Percentiles rank a stretch among this genome's conserved stretches.
phyloP scores from a whole-genome alignment of 2,888 invertebrate species.

The Parapristionchus giblindavisi region DNA sequence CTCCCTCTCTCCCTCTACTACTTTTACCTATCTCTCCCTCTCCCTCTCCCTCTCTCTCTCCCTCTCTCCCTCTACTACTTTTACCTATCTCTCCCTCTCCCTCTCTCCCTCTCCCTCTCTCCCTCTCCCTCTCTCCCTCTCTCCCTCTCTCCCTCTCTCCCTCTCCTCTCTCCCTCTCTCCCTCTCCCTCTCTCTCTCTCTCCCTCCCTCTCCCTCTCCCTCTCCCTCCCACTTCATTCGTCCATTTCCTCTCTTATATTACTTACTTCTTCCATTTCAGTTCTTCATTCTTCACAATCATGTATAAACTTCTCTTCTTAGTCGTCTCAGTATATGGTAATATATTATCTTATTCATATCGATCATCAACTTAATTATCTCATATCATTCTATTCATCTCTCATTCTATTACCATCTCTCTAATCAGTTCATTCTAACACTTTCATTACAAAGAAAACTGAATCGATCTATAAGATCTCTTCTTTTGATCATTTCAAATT shows the following conservation, averaged over 20 bases:
- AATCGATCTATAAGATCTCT: no score
- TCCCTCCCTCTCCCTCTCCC: constrained; percentile 1
- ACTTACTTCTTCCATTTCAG: no score
- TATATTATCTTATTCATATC: no score
- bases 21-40: not conserved
- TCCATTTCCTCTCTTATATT: not conserved
- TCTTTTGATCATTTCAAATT: no score
- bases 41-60: not conserved
- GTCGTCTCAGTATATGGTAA: no score
- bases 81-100: no score
- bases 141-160: not conserved
- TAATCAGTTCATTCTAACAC: no score
- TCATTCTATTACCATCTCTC: no score
- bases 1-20: not conserved
- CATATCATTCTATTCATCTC: no score
- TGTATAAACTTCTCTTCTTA: not conserved
- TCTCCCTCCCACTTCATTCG: not conserved
- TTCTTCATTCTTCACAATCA: not conserved
- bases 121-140: not conserved
- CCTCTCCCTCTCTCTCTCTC: not conserved
- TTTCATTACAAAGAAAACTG: no score
- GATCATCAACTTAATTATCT: no score
- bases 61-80: not conserved
- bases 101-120: constrained; percentile 10
- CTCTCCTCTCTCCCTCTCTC: constrained; percentile 9